Evolutionary conservation across 2,888 invertebrate genomes (phyloP), one percentile per base, ranked within the genome.

Genomic region (Rhagonycha lutea): DNA sequence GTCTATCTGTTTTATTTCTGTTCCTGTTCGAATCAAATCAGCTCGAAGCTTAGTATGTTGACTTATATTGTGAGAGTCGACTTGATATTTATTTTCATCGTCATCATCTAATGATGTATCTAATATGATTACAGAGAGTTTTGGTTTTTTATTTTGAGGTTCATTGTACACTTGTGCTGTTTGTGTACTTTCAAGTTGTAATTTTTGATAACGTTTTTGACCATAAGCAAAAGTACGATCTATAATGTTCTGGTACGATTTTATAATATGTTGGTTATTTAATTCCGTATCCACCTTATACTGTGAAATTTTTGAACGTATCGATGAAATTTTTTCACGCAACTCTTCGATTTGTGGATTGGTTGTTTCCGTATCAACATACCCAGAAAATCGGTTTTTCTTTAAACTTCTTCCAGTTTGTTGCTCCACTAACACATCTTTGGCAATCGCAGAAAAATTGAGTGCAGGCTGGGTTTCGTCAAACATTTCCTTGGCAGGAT

Each of bases 381-480:
- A 65, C 3, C 14, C 12, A 24, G 63, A 71, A 62, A 60, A 61
- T 65, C 18, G 12, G n/a, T 65, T 65, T 14, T 65, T 23, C 11
- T 12, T 12, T 24, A 26, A 8, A 8, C 7, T 3, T 24, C n/a
- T 65, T n/a, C 2, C 63, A n/a, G 18, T 11, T 29, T 75, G 68
- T 69, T 76, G 73, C 29, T 81, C 80, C 12, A 86, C 75, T 3
- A 79, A 73, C 10, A 94, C 91, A 81, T 92, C 91, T 83, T 90
- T 91, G 0, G 94, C 94, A 32, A 96, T 92, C 0, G 95, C 93
- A 0, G 96, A 94, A 83, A 98, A 94, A 79, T 94, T 92, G n/a
- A 98, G 89, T 2, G 95, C 95, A 84, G 95, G 94, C 5, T 93
- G 89, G 0, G 95, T 96, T 86, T 98, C 97, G 78, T 95, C 94